These are phyloP conservation scores for Cynodonichthys magdalenae DNA, from an alignment of 2,797 vertebrate genomes.

Conservation along the genomic window DNA sequence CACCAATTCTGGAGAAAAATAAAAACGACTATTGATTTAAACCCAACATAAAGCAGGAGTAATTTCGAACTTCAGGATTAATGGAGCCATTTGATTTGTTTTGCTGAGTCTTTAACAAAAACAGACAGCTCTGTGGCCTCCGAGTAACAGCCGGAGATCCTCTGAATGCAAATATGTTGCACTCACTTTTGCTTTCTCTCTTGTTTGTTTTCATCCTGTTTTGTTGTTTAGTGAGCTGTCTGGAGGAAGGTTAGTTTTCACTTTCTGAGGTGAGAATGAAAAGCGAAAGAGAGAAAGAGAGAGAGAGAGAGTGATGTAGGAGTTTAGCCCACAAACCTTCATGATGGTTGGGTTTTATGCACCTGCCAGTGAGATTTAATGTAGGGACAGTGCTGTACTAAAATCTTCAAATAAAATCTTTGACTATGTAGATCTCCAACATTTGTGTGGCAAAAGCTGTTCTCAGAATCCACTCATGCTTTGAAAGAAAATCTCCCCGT, in stretches of 20 bases:
- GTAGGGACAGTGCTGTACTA: background rate
- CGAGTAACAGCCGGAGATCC: conserved; percentile 46
- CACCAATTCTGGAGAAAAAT: conserved; percentile 14
- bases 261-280: conserved; percentile 29
- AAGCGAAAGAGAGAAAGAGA: conserved; percentile 11
- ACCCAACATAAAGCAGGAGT: conserved; percentile 35
- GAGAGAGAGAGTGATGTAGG: conserved; percentile 52
- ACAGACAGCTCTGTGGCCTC: conserved; percentile 53
- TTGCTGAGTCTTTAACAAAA: conserved; percentile 50
- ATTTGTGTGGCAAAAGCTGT: conserved; percentile 42
- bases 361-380: background rate
- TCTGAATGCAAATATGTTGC: conserved; percentile 56
- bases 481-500: conserved; percentile 37
- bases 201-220: conserved; percentile 19
- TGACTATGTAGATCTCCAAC: conserved; percentile 13
- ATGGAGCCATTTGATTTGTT: conserved; percentile 52
- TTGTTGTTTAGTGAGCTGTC: conserved; percentile 1
- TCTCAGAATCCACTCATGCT: conserved; percentile 28
- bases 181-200: conserved; percentile 25
- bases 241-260: conserved; percentile 21
- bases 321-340: conserved; percentile 20
- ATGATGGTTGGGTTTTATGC: conserved; percentile 26
- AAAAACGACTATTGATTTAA: conserved; percentile 27
- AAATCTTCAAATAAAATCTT: conserved; percentile 6
- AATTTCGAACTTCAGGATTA: conserved; percentile 34